These are phyloP conservation scores for Metopolophium dirhodum DNA, from an alignment of 1,140 invertebrate genomes.

Conservation along the genomic window DNA sequence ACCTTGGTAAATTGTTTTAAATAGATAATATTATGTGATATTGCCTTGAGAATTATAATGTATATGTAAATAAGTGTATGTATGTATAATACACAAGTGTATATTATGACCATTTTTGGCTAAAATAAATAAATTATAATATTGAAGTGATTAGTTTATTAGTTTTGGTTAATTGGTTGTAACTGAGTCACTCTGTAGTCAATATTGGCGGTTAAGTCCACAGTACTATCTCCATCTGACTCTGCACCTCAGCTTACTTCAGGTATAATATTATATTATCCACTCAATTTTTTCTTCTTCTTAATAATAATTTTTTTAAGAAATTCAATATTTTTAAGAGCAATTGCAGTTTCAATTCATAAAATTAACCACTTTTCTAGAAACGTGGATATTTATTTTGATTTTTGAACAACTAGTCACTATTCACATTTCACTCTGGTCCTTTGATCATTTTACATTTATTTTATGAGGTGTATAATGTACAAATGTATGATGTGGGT, in stretches of 20 bases:
- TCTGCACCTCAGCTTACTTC: neutral
- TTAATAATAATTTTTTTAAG: neutral
- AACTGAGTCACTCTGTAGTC: neutral
- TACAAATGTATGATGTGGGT: neutral
- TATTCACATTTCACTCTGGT: neutral
- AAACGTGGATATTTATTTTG: neutral
- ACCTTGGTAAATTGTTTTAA: neutral
- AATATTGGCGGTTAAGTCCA: neutral
- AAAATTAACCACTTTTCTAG: neutral
- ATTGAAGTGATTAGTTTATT: neutral
- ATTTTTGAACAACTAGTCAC: neutral
- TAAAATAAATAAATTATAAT: neutral
- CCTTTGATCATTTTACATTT: neutral
- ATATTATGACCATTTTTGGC: neutral
- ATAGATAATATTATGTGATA: neutral
- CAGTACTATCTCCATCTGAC: neutral
- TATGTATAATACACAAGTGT: neutral
- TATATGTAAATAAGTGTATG: too few species aligned
- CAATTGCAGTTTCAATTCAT: neutral
- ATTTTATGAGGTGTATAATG: neutral
- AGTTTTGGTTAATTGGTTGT: too few species aligned
- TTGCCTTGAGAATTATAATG: neutral
- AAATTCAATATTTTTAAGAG: neutral
- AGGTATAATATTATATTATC: neutral
- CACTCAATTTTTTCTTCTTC: neutral